phyloP scores from a whole-genome alignment of 2,888 invertebrate species.

The Phengaris alcon region DNA sequence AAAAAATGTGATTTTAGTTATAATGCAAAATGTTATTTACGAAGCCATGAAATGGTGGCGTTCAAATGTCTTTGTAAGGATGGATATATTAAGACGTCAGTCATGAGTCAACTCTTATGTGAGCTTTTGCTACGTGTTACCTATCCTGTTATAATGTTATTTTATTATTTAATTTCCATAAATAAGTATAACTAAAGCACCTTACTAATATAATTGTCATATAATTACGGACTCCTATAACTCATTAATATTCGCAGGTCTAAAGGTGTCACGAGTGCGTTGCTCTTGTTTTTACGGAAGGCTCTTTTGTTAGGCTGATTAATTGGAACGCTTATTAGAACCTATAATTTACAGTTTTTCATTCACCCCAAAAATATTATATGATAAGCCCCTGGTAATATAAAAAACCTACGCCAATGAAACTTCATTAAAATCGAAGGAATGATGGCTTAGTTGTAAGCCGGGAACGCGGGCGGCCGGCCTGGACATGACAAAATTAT shows the following conservation, averaged over 20 bases:
- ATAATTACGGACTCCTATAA: too few species aligned
- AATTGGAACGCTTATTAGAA: neutral
- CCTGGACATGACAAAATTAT: slow-evolving; percentile 19
- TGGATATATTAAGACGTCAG: slow-evolving; percentile 60
- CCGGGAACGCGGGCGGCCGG: neutral
- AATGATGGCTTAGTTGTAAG: slow-evolving; percentile 16
- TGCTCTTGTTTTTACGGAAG: too few species aligned
- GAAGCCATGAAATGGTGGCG: neutral
- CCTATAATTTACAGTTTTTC: neutral
- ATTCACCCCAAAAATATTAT: neutral
- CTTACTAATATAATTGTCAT: too few species aligned
- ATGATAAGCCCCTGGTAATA: neutral
- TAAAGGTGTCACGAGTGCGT: too few species aligned
- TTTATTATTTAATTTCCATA: too few species aligned
- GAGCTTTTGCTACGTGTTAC: too few species aligned
- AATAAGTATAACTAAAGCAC: too few species aligned
- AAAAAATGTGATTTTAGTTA: too few species aligned
- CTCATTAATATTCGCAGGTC: too few species aligned
- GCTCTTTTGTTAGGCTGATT: neutral
- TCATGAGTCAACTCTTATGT: slow-evolving; percentile 58
- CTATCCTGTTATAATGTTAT: too few species aligned
- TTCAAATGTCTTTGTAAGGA: slow-evolving; percentile 46
- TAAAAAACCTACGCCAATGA: slow-evolving; percentile 12
- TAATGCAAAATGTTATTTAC: too few species aligned
- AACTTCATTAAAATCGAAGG: slow-evolving; percentile 21